phyloP scores from a whole-genome alignment of 2,113 vertebrate genomes.

The Campylomormyrus tamandua region DNA sequence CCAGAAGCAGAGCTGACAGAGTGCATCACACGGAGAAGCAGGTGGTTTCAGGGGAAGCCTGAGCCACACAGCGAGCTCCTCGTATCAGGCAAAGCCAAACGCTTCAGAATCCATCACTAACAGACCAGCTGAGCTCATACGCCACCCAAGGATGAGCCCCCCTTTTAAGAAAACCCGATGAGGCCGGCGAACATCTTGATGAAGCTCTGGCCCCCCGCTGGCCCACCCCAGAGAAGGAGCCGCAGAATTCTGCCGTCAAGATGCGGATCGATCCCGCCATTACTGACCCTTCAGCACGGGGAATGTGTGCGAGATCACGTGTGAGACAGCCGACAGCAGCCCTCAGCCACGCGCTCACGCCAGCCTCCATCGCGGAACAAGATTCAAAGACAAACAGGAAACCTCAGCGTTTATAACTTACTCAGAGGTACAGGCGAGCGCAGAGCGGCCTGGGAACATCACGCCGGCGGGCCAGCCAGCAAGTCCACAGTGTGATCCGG shows the following conservation, averaged over 20 bases:
- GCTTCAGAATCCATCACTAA: not conserved
- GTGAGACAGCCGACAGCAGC: not conserved
- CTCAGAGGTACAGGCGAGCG: not conserved
- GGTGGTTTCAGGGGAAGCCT: not conserved
- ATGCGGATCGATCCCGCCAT: not conserved
- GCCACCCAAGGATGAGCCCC: not conserved
- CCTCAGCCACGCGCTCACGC: not conserved
- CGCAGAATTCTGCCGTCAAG: not conserved
- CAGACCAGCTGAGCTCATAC: not conserved
- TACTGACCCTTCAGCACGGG: not conserved
- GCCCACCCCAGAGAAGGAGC: not conserved
- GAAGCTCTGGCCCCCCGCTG: not conserved
- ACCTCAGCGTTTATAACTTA: not conserved
- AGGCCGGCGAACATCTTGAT: not conserved
- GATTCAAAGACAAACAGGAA: not conserved
- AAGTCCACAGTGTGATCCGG: not conserved
- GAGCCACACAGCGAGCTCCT: not conserved
- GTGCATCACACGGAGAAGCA: not conserved
- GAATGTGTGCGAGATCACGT: not conserved
- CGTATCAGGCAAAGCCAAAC: not conserved
- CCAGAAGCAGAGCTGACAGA: not conserved
- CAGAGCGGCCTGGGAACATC: not conserved
- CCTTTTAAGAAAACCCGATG: not conserved
- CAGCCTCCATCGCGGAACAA: not conserved
- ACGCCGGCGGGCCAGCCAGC: not conserved